Evolutionary conservation across 2,113 vertebrate genomes (phyloP), one percentile per base, ranked within the genome.

Genomic region (Macquaria australasica): DNA sequence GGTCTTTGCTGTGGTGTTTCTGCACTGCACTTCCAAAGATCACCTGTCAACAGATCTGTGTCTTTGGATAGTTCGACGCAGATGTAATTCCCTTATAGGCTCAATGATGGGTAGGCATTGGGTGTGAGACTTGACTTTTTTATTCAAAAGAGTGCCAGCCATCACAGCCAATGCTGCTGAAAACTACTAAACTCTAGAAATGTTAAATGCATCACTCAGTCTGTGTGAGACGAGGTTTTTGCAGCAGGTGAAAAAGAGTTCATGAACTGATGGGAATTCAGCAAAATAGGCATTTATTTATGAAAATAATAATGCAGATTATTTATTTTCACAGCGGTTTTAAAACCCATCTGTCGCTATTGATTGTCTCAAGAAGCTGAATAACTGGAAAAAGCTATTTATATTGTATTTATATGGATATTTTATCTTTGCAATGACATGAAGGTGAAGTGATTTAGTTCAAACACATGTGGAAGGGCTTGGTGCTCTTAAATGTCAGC

Each of bases 1-100:
- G 56, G 8, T 67, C 66, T 5, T 6, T 59, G 51, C 71, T 41
- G 66, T 55, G 21, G 31, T 60, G 25, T 79, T 63, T 75, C 43
- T 58, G 25, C 34, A 34, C 0, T n/a, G 9, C 55, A 4, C 4
- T 18, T 39, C n/a, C 18, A 28, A 2, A 21, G 3, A 51, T 60
- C 73, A 75, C 28, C 63, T 70, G 45, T 72, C 56, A 56, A 8
- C 63, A 67, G 1, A 62, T 53, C 67, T 8, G 48, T 21, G 15
- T 70, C 21, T 51, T 37, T 20, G 8, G 10, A 34, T 62, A 14
- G 10, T 25, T 81, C 21, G 1, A 1, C 25, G 43, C 34, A 18
- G 11, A 64, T 58, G 8, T 23, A 23, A 34, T 67, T 73, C 37
- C 39, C 14, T n/a, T 10, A 41, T 48, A 23, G 50, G n/a, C 34